These are phyloP conservation scores for Malacoraja senta DNA, from an alignment of 2,797 vertebrate genomes.

Conservation along the genomic window DNA sequence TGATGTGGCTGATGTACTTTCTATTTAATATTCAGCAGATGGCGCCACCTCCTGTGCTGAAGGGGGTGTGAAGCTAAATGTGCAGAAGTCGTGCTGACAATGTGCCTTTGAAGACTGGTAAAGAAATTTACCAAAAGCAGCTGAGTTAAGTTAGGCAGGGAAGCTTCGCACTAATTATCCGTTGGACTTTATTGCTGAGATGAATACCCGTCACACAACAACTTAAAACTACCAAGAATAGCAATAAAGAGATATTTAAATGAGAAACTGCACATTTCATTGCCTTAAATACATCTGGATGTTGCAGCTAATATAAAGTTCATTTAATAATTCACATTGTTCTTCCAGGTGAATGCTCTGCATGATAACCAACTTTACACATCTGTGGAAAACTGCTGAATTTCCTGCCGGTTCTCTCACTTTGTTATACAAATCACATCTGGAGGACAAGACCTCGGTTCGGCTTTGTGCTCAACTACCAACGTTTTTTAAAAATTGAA, in stretches of 20 bases:
- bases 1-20: neutral
- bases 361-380: neutral
- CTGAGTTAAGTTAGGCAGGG: neutral
- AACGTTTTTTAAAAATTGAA: neutral
- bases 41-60: neutral
- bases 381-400: neutral
- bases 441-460: neutral
- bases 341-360: neutral
- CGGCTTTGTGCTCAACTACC: neutral
- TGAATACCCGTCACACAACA: neutral
- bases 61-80: neutral
- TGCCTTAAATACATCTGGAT: neutral
- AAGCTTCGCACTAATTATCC: neutral
- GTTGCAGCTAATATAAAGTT: neutral
- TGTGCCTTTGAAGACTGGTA: neutral
- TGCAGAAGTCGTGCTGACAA: neutral
- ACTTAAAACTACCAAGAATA: neutral
- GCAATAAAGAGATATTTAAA: neutral
- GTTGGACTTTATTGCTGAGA: neutral
- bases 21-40: neutral
- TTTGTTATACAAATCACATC: too few species aligned
- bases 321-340: neutral
- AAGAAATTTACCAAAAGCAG: neutral
- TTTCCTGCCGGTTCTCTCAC: neutral
- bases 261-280: neutral